Conservation (phyloP, 2,113 vertebrate species). For the Peucedramus taeniatus region DNA sequence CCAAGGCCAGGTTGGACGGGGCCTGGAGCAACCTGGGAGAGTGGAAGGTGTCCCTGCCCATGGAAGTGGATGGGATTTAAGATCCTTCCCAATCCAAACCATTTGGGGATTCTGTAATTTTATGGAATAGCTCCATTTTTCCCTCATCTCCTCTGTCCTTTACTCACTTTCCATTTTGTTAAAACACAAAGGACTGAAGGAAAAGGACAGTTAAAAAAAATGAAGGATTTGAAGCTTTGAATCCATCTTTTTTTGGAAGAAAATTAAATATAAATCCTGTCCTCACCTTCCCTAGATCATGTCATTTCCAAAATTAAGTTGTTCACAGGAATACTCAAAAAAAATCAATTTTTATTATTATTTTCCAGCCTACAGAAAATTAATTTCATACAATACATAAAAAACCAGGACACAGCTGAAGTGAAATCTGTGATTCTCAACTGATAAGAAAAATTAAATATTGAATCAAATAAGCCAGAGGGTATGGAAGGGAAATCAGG, state of each 20-base stretch:
- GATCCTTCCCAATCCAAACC: background rate
- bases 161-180: background rate
- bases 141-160: background rate
- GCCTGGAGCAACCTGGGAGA: background rate
- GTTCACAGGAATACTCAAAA: background rate
- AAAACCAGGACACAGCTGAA: background rate
- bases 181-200: background rate
- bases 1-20: accelerated
- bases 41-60: background rate
- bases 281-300: background rate
- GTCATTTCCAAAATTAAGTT: background rate
- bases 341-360: background rate
- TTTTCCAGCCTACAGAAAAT: background rate
- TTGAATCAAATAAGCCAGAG: background rate
- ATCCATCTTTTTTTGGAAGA: background rate
- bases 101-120: background rate
- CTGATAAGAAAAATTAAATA: background rate
- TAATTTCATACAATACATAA: background rate
- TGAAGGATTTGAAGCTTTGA: background rate
- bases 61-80: background rate
- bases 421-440: background rate
- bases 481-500: background rate
- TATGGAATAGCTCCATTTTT: accelerated
- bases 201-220: background rate
- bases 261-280: background rate